These are phyloP conservation scores for Xanthia togata DNA, from an alignment of 2,888 invertebrate genomes.

Conservation along the genomic window DNA sequence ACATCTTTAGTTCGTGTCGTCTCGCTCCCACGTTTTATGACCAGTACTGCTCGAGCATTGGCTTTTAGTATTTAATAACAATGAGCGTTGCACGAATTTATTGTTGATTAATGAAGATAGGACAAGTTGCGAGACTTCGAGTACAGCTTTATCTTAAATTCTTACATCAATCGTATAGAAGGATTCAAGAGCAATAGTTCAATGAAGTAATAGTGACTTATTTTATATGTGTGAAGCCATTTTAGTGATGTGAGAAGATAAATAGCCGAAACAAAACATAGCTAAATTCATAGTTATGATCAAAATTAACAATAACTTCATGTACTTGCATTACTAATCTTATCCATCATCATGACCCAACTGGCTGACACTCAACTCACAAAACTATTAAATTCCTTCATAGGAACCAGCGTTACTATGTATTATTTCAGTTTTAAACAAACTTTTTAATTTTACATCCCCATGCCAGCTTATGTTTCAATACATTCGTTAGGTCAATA, in stretches of 20 bases:
- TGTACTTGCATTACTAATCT: background rate
- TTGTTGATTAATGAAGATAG: background rate
- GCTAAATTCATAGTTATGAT: too few species aligned
- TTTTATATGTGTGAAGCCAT: conserved; percentile 10
- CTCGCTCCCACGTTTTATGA: background rate
- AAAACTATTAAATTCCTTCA: conserved; percentile 37
- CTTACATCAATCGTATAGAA: conserved; percentile 25
- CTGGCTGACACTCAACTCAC: background rate
- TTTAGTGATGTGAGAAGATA: conserved; percentile 15
- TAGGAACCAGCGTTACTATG: conserved; percentile 34
- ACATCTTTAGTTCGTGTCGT: background rate
- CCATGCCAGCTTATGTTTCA: background rate
- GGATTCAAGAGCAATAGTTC: background rate
- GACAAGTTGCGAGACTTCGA: background rate
- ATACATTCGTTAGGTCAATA: conserved; percentile 16
- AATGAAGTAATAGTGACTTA: background rate
- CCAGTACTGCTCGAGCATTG: background rate
- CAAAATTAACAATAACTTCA: background rate
- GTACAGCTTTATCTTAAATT: background rate
- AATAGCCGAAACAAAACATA: too few species aligned
- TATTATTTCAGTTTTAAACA: background rate
- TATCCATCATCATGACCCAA: background rate
- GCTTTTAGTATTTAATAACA: background rate
- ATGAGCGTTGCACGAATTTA: background rate
- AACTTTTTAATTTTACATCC: conserved; percentile 1